Conservation (phyloP, 2,797 vertebrate genomes). For the Lagorchestes hirsutus region DNA sequence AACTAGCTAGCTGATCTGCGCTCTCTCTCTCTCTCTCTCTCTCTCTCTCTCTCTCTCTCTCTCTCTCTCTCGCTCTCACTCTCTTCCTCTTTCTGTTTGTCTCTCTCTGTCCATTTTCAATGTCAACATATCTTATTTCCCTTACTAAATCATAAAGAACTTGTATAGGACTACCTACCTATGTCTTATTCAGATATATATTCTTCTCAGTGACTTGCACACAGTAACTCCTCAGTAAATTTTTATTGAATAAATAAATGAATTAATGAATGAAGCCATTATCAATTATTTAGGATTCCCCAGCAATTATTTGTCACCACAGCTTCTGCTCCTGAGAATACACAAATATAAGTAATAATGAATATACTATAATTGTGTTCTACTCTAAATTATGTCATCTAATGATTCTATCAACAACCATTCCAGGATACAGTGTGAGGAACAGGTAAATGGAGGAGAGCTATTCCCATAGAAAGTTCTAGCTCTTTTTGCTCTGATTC, state of each 20-base stretch:
- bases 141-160: not conserved
- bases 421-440: conserved; percentile 44
- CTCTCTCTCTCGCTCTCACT: not conserved
- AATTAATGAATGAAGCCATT: not conserved
- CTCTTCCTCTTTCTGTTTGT: not conserved
- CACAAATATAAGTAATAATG: conserved; percentile 49
- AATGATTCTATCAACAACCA: conserved; percentile 45
- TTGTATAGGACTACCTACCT: not conserved
- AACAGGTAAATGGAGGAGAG: not conserved
- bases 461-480: not conserved
- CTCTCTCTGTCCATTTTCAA: not conserved
- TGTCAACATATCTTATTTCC: not conserved
- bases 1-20: not conserved
- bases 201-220: not conserved
- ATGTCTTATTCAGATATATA: not conserved
- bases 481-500: not conserved
- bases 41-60: too few relatives aligned
- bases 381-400: conserved; percentile 43
- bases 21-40: not conserved
- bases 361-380: conserved; percentile 28
- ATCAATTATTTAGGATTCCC: conserved; percentile 42
- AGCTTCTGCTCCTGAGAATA: conserved; percentile 35
- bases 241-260: not conserved
- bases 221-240: not conserved
- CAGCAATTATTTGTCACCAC: conserved; percentile 13